Base-by-base conservation (phyloP, 2,888 invertebrate genomes). In the Drosophila picticornis region DNA sequence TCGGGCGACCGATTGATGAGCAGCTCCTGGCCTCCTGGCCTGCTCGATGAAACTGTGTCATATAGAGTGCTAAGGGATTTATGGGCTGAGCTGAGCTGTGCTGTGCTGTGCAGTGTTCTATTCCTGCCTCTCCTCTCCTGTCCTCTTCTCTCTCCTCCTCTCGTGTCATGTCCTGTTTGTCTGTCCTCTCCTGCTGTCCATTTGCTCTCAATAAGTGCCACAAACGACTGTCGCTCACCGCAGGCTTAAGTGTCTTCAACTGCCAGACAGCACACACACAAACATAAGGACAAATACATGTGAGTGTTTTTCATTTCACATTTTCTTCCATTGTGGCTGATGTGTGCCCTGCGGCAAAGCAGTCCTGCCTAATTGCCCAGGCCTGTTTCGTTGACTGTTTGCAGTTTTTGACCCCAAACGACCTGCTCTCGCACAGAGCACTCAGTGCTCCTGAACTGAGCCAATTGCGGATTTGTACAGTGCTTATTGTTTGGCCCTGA, bases 51-150 rank as follows among this genome's bases (percentile, higher is more conserved):
- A 91, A 91, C 79, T 91, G 75, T 91, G 91, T 91, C 92, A 91
- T 84, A 89, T 85, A 84, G 83, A 90, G 90, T 84, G 81, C 84
- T 90, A 81, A 82, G 84, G 85, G 90, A 86, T 90, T 88, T 90
- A 88, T 88, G 80, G 70, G 58, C 76, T 63, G 50, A 60, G 46
- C 25, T 25, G 46, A 25, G 25, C 13, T 22, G 43, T n/a, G 58
- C 76, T 72, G 63, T 64, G 5, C 40, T 40, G 10, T 40, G 22
- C 13, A 22, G 46, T 22, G 46, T 58, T 64, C 76, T 65, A 57
- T 61, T 76, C 53, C 62, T 79, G 65, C 43, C 65, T 34, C 31
- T 31, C 2, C 25, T 25, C 43, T 22, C 6, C n/a, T 1, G 13
- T 31, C 3, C 43, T 13, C 40, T n/a, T 5, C n/a, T 2, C 16